phyloP scores from a whole-genome alignment of 2,888 invertebrate genomes.

The Eupithecia insigniata region DNA sequence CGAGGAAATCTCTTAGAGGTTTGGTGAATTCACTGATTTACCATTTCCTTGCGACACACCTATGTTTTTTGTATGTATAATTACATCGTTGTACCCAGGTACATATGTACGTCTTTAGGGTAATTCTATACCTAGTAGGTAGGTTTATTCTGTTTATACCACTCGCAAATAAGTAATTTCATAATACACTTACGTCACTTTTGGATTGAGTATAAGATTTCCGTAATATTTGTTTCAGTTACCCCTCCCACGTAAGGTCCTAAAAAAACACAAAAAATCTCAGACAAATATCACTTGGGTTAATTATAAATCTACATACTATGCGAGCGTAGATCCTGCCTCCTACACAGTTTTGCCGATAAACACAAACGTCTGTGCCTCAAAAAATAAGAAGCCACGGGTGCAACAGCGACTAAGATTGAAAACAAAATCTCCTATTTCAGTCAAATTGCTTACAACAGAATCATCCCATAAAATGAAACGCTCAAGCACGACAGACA shows the following conservation, averaged over 20 bases:
- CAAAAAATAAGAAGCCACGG: not conserved
- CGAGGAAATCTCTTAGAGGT: too few relatives aligned
- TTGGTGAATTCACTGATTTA: too few relatives aligned
- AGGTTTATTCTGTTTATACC: too few relatives aligned
- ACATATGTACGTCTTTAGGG: too few relatives aligned
- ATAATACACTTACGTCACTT: not conserved
- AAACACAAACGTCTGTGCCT: not conserved
- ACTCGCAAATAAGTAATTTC: not conserved
- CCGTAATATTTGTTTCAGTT: conserved; percentile 1
- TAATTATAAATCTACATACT: not conserved
- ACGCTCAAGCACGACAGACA: not conserved
- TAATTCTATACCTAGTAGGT: too few relatives aligned
- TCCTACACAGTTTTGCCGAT: not conserved
- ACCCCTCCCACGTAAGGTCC: not conserved
- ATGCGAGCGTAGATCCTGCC: not conserved
- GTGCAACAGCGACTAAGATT: not conserved
- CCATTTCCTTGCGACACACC: too few relatives aligned
- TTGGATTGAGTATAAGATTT: not conserved
- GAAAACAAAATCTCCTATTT: not conserved
- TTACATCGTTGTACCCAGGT: too few relatives aligned
- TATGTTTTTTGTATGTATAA: too few relatives aligned
- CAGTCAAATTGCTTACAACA: not conserved
- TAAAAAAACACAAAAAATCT: conserved; percentile 3
- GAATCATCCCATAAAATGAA: not conserved
- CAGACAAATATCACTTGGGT: conserved; percentile 3